Evolutionary conservation across 2,797 vertebrate species (phyloP), one percentile per base, ranked within the genome.

Genomic region (Micropoecilia bifurca): DNA sequence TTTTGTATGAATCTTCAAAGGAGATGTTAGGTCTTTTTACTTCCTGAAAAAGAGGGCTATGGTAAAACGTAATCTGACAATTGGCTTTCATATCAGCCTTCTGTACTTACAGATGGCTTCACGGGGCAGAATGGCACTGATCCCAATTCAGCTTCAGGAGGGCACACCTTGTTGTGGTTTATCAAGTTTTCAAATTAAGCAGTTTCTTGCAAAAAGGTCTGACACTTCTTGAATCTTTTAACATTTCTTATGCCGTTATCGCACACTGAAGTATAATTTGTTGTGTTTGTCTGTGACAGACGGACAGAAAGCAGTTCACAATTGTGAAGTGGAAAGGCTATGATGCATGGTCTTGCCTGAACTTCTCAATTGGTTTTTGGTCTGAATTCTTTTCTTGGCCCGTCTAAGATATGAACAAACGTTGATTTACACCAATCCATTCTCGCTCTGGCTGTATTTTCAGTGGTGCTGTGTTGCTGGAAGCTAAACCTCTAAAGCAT

Each of bases 1-100:
- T 82, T 87, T 45, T 83, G 61, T 76, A 80, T 71, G 53, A 85
- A 75, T 55, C 86, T 78, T 71, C 69, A 6, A 50, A 48, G 12
- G 25, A 72, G 46, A 85, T 85, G 79, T 33, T 46, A 28, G 0
- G 47, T 36, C 14, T 30, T 57, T 22, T 25, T 45, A 66, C 18
- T n/a, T 77, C 68, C 57, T 41, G 75, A 33, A 3, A 36, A 77
- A 68, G 59, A 41, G 6, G 6, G 66, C 10, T 22, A 47, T 28
- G 18, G 20, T 47, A 25, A 59, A 59, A 59, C 55, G 33, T 53
- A 4, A 47, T 74, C 59, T 74, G 25, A 57, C 25, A 41, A 8
- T 22, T n/a, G 30, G 0, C 22, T 57, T 41, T 16, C 36, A 10
- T 57, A n/a, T 9, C 2, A 18, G 3, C 9, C 55, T 57, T 7